Conservation (phyloP, 2,113 vertebrate species). For the Loxodonta africana region DNA sequence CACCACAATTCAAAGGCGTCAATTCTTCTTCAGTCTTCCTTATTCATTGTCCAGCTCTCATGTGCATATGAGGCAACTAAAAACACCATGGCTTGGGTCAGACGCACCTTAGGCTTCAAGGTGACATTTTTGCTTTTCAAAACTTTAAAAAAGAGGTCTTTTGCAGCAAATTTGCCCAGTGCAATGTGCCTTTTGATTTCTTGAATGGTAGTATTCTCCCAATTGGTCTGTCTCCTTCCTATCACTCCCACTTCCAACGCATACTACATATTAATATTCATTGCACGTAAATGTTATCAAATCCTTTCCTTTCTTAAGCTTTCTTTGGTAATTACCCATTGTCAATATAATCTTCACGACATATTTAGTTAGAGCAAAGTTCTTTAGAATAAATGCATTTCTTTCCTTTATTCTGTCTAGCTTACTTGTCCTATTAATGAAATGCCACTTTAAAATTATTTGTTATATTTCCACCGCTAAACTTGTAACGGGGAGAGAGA, state of each 20-base stretch:
- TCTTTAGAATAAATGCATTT: constrained; percentile 51
- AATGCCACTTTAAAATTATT: constrained; percentile 23
- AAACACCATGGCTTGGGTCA: too few species aligned
- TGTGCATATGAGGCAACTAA: too few species aligned
- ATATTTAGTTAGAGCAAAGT: neutral
- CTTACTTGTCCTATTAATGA: constrained; percentile 48
- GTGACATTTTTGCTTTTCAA: too few species aligned
- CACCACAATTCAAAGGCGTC: too few species aligned
- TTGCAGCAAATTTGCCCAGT: too few species aligned
- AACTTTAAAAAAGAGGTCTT: too few species aligned
- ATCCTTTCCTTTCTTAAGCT: constrained; percentile 36
- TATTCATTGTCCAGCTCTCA: too few species aligned
- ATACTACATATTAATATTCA: constrained; percentile 47
- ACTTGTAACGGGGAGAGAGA: neutral
- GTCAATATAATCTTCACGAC: constrained; percentile 26
- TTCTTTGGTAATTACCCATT: constrained; percentile 22
- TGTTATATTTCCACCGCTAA: constrained; percentile 46
- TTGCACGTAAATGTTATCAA: constrained; percentile 14
- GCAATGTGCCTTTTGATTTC: too few species aligned
- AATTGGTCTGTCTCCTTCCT: constrained; percentile 19
- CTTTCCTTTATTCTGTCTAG: constrained; percentile 30
- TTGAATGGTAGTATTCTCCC: neutral
- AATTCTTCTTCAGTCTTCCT: too few species aligned
- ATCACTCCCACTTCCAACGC: neutral
- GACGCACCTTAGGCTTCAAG: too few species aligned